Evolutionary conservation across 2,888 invertebrate species (phyloP).

Genomic region (Clistopyga incitator): DNA sequence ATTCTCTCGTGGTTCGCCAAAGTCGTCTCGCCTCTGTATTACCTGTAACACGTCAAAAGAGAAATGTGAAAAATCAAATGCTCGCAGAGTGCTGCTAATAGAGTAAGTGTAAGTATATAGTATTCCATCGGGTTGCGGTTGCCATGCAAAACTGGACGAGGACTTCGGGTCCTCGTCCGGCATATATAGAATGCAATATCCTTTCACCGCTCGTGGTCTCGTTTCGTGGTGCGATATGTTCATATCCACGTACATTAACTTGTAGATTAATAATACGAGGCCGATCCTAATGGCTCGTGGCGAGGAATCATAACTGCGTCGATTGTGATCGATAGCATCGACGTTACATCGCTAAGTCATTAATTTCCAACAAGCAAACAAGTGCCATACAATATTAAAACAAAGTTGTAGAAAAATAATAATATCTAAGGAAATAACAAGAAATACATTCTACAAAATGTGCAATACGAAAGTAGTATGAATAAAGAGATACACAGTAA

Average conservation of each 20-base stretch:
- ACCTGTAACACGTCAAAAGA: constrained; percentile 86
- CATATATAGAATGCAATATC: constrained; percentile 59
- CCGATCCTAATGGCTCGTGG: constrained; percentile 24
- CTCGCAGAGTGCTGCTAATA: background rate
- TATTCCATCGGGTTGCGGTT: constrained; percentile 32
- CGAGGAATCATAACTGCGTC: constrained; percentile 18
- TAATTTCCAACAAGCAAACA: background rate
- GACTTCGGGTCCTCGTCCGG: constrained; percentile 55
- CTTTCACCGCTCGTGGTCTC: constrained; percentile 61
- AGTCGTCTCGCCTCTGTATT: constrained; percentile 95
- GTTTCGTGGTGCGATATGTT: constrained; percentile 43
- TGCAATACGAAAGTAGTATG: background rate
- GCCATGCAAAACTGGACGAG: constrained; percentile 60
- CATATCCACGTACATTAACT: constrained; percentile 1
- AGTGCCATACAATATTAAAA: background rate
- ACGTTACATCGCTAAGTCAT: background rate
- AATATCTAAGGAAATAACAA: background rate
- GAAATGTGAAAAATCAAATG: constrained; percentile 34
- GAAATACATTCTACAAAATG: background rate
- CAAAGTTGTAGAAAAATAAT: background rate
- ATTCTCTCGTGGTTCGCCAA: constrained; percentile 94
- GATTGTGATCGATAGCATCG: constrained; percentile 16
- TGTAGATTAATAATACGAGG: constrained; percentile 25
- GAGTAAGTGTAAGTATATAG: background rate
- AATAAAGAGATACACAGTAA: background rate